A percentile compares a stretch with the other conserved stretches of the same genome.
These are phyloP conservation scores for Galeruca laticollis DNA, from an alignment of 2,888 invertebrate genomes.

Conservation along the genomic window DNA sequence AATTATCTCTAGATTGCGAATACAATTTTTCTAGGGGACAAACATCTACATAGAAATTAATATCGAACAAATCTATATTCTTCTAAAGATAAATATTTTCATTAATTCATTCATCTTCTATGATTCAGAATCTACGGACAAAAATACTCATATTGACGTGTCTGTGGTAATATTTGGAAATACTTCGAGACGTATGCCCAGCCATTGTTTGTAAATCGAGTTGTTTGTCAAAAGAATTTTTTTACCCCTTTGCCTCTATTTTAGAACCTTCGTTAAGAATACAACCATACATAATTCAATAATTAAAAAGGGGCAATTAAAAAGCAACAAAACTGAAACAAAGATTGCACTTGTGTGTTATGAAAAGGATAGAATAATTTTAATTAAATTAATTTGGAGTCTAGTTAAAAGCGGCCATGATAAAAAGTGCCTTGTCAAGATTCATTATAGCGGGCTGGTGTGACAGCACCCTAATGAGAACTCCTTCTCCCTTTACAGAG, in stretches of 20 bases:
- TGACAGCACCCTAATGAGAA: constrained; percentile 66
- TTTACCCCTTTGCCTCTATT: constrained; percentile 2
- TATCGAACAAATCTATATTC: too few relatives aligned
- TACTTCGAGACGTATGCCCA: background rate
- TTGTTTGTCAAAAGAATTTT: background rate
- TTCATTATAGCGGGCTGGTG: constrained; percentile 66
- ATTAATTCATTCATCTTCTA: too few relatives aligned
- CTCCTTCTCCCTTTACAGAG: constrained; percentile 46
- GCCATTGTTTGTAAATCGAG: constrained; percentile 1
- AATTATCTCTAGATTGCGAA: too few relatives aligned
- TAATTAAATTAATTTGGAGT: constrained; percentile 66
- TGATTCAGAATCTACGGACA: too few relatives aligned
- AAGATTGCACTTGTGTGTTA: constrained; percentile 51
- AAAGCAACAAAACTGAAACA: constrained; percentile 56
- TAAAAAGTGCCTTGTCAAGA: constrained; percentile 66
- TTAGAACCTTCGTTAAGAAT: constrained; percentile 27
- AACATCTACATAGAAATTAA: too few relatives aligned
- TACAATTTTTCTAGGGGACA: too few relatives aligned
- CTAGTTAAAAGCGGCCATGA: constrained; percentile 64
- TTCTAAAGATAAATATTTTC: too few relatives aligned
- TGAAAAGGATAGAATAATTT: constrained; percentile 60
- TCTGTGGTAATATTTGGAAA: background rate
- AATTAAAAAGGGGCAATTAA: constrained; percentile 58
- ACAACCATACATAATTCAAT: constrained; percentile 53
- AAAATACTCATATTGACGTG: background rate